Conservation (phyloP, 2,797 vertebrate species). For the Malacoraja senta region DNA sequence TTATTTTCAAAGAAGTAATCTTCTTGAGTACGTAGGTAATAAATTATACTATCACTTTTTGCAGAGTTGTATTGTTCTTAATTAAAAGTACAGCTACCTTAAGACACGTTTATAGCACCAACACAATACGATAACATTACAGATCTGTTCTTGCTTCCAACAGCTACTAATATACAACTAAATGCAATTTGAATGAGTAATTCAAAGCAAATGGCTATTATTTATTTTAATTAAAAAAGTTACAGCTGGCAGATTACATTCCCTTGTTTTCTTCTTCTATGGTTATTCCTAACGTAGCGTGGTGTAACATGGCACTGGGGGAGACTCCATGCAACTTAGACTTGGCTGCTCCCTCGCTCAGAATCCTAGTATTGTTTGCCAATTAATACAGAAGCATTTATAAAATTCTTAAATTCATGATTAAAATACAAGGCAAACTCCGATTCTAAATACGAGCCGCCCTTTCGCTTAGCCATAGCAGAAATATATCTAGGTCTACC, state of each 20-base stretch:
- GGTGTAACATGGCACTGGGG: slow-evolving; percentile 19
- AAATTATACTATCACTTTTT: slow-evolving; percentile 6
- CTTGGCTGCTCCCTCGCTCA: slow-evolving; percentile 9
- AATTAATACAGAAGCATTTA: slow-evolving; percentile 11
- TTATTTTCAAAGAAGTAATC: not conserved
- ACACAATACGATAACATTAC: slow-evolving; percentile 1
- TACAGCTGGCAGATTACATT: slow-evolving; percentile 17
- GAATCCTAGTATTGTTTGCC: slow-evolving; percentile 11
- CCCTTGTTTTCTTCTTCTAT: slow-evolving; percentile 17
- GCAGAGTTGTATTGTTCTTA: slow-evolving; percentile 12
- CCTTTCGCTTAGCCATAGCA: not conserved
- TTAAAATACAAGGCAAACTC: not conserved
- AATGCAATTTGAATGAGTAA: slow-evolving; percentile 15
- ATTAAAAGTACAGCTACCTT: not conserved
- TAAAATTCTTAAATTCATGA: not conserved
- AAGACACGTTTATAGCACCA: not conserved
- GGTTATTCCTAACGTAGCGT: slow-evolving; percentile 16
- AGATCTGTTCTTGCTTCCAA: slow-evolving; percentile 15
- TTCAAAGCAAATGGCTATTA: slow-evolving; percentile 18
- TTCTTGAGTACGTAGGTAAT: not conserved
- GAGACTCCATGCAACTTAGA: slow-evolving; percentile 17
- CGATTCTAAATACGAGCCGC: not conserved
- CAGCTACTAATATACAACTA: not conserved
- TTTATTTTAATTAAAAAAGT: slow-evolving; percentile 30
- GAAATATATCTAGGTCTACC: not conserved